These are phyloP conservation scores for Oligia latruncula DNA, from an alignment of 2,888 invertebrate genomes.

Conservation along the genomic window DNA sequence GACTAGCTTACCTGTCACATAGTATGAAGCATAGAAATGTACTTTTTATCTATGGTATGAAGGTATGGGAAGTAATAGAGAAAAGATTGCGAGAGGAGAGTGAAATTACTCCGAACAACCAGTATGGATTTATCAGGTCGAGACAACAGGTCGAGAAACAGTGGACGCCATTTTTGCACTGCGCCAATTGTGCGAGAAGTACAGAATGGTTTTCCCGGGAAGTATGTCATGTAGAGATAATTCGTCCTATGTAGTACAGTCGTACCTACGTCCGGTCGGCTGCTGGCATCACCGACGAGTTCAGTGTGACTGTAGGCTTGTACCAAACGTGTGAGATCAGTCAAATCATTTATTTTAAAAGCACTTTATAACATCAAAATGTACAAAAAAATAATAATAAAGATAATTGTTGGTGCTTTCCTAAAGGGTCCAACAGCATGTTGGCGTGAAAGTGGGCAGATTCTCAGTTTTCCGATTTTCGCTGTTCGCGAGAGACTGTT, in stretches of 20 bases:
- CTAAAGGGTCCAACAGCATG: too few relatives aligned
- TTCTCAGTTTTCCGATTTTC: neutral
- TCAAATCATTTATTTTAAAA: too few relatives aligned
- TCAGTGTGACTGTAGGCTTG: neutral
- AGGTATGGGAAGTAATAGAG: neutral
- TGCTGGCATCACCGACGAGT: neutral
- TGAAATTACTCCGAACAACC: neutral
- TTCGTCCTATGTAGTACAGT: neutral
- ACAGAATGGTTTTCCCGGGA: neutral
- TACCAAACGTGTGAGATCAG: neutral
- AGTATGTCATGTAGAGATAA: neutral
- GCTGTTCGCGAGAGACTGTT: neutral
- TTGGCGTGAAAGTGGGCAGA: neutral
- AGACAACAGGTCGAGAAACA: neutral
- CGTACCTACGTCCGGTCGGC: neutral
- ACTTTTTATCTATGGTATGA: neutral
- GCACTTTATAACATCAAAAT: neutral
- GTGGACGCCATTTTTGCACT: neutral
- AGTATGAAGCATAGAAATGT: neutral
- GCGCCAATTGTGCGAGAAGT: neutral
- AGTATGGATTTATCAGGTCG: neutral
- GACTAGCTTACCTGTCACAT: neutral
- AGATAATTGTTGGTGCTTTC: too few relatives aligned
- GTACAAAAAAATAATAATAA: too few relatives aligned
- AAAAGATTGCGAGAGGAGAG: neutral